A percentile compares a stretch with the other conserved stretches of the same genome.
Evolutionary conservation across 2,797 vertebrate genomes (phyloP).

Genomic region (Myotis findleyi): DNA sequence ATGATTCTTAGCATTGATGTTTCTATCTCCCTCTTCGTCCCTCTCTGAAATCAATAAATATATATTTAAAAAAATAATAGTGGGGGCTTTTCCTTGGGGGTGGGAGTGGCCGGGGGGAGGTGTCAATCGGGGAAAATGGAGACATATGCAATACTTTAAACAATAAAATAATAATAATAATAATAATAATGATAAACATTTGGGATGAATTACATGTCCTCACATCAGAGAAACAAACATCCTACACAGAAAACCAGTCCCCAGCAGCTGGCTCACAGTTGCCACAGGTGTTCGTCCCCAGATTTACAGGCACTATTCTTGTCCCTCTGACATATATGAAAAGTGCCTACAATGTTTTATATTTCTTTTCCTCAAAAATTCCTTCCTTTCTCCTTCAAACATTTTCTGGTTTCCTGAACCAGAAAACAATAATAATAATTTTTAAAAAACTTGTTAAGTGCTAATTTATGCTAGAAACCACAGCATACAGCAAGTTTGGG

Average conservation of each 20-base stretch:
- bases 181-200: background rate
- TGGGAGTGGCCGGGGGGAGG: too few relatives aligned
- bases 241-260: background rate
- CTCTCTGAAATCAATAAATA: too few relatives aligned
- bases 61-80: too few relatives aligned
- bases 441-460: background rate
- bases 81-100: too few relatives aligned
- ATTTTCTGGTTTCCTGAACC: background rate
- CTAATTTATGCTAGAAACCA: background rate
- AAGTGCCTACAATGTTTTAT: background rate
- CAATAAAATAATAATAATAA: too few relatives aligned
- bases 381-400: conserved; percentile 19
- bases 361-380: conserved; percentile 56
- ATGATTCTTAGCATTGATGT: too few relatives aligned
- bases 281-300: background rate
- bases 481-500: background rate
- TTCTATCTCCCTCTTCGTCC: too few relatives aligned
- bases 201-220: conserved; percentile 35
- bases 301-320: background rate
- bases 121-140: too few relatives aligned
- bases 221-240: conserved; percentile 37
- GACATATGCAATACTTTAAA: too few relatives aligned
- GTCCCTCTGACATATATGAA: background rate
- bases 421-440: conserved; percentile 12
- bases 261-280: conserved; percentile 57